Conservation (phyloP, 2,888 invertebrate genomes). For the Drosophila sordidula region DNA sequence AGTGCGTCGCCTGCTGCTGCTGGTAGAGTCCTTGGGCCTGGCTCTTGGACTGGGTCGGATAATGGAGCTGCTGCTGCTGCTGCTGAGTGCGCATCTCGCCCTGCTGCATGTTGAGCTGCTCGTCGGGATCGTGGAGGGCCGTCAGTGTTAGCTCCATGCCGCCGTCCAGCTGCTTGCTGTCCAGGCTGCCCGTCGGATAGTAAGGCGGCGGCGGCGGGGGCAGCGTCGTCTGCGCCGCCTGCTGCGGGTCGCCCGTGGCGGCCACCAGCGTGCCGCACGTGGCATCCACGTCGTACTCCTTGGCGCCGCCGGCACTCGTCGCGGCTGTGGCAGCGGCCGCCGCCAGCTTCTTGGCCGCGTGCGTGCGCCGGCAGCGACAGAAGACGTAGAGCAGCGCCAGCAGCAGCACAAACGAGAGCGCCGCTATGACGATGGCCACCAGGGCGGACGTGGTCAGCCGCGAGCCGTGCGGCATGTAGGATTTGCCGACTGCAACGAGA, state of each 20-base stretch:
- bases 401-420: conserved; percentile 71
- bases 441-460: conserved; percentile 77
- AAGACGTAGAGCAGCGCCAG: conserved; percentile 70
- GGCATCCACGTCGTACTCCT: conserved; percentile 79
- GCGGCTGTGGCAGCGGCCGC: conserved; percentile 44
- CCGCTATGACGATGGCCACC: conserved; percentile 79
- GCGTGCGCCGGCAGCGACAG: conserved; percentile 79
- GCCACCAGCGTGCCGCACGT: conserved; percentile 44
- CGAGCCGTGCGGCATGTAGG: conserved; percentile 76
- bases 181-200: conserved; percentile 77
- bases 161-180: conserved; percentile 78
- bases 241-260: conserved; percentile 48
- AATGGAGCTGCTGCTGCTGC: conserved; percentile 53
- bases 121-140: conserved; percentile 78
- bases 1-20: conserved; percentile 39
- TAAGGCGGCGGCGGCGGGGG: conserved; percentile 79
- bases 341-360: conserved; percentile 71
- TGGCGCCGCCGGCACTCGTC: conserved; percentile 39
- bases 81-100: conserved; percentile 61
- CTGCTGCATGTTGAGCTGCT: conserved; percentile 74
- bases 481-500: conserved; percentile 77
- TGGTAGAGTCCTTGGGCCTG: conserved; percentile 50
- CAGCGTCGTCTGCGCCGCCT: conserved; percentile 26
- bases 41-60: conserved; percentile 52
- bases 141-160: conserved; percentile 81